Conservation (phyloP, 2,888 invertebrate species). For the Stratiomys singularior region DNA sequence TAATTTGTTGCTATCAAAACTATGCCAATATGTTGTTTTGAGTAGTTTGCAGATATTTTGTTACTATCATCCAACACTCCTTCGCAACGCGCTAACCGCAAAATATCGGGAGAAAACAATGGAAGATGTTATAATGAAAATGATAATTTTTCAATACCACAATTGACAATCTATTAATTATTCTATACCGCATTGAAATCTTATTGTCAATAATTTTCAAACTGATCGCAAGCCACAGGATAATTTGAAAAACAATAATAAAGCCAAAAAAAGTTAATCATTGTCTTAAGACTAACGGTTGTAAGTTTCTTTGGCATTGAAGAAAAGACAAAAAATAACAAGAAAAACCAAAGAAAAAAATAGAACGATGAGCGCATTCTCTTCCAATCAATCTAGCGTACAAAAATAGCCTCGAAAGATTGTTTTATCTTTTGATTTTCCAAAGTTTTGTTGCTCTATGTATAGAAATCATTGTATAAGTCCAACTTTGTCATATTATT, state of each 20-base stretch:
- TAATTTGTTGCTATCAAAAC: too few relatives aligned
- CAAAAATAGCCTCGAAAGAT: slow-evolving; percentile 30
- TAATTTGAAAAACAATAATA: background rate
- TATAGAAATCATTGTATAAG: slow-evolving; percentile 36
- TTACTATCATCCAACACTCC: too few relatives aligned
- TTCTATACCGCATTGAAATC: background rate
- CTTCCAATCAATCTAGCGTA: background rate
- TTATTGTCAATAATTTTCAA: background rate
- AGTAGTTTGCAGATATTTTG: too few relatives aligned
- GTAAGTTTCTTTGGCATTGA: background rate
- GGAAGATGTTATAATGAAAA: slow-evolving; percentile 1
- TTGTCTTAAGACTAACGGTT: slow-evolving; percentile 18
- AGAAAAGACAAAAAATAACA: background rate
- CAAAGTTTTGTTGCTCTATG: slow-evolving; percentile 8
- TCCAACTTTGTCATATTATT: background rate
- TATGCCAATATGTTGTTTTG: too few relatives aligned
- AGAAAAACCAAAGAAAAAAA: too few relatives aligned
- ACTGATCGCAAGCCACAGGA: background rate
- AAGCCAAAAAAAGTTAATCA: background rate
- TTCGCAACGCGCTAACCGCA: background rate
- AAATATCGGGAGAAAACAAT: slow-evolving; percentile 10
- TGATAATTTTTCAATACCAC: slow-evolving; percentile 36
- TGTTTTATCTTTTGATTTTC: slow-evolving; percentile 3
- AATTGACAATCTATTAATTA: slow-evolving; percentile 40
- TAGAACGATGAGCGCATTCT: slow-evolving; percentile 23